Conservation (phyloP, 2,797 vertebrate genomes). For the Carcharodon carcharias region DNA sequence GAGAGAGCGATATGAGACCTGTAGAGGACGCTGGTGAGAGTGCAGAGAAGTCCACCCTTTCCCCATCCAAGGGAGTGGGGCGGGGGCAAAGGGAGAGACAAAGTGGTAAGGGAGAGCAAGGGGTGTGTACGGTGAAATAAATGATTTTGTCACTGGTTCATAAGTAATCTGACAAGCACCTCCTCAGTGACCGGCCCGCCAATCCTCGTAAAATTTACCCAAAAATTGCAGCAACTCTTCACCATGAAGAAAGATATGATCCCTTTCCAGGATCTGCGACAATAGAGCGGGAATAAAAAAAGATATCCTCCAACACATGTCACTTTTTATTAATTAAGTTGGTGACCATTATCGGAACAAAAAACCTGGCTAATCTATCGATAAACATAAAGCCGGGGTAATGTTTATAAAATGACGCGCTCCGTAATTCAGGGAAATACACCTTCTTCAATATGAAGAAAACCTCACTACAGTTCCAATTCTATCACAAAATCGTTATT, state of each 20-base stretch:
- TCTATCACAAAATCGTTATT: background rate
- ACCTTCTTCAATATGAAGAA: conserved; percentile 32
- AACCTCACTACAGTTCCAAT: background rate
- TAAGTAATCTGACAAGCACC: background rate
- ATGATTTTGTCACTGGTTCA: background rate
- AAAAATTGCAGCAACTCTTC: conserved; percentile 20
- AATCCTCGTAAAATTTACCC: background rate
- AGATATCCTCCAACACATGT: background rate
- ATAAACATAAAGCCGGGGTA: background rate
- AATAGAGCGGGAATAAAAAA: background rate
- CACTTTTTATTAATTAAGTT: background rate
- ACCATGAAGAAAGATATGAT: conserved; percentile 31
- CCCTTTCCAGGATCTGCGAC: background rate
- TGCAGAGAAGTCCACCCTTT: background rate
- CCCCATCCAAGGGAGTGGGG: background rate
- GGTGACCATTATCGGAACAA: background rate
- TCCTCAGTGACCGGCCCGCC: background rate
- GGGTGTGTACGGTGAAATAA: background rate
- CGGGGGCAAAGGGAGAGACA: background rate
- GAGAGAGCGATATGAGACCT: background rate
- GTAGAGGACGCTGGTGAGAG: background rate
- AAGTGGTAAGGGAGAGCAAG: background rate
- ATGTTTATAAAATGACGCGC: background rate
- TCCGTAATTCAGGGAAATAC: conserved; percentile 18
- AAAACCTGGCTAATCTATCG: background rate